A percentile compares a stretch with the other conserved stretches of the same genome.
phyloP scores from a whole-genome alignment of 1,140 invertebrate species.

The Belonocnema kinseyi region DNA sequence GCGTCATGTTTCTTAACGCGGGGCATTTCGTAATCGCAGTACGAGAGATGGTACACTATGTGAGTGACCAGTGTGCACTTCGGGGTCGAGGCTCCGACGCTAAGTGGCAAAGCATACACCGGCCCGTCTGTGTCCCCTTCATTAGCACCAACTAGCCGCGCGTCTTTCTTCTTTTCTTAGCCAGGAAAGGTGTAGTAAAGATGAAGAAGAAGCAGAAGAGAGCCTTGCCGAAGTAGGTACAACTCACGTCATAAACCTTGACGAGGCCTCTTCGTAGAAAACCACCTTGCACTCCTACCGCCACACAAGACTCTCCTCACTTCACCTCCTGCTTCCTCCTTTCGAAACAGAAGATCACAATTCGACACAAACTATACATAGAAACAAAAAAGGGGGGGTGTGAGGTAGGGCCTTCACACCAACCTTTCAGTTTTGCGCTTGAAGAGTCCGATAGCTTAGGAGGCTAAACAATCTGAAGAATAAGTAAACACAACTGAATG shows the following conservation, averaged over 20 bases:
- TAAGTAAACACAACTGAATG: too few species aligned
- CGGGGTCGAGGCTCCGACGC: conserved; percentile 60
- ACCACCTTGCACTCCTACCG: conserved; percentile 51
- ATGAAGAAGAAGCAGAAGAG: conserved; percentile 45
- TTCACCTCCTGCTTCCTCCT: conserved; percentile 40
- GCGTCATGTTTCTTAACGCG: conserved; percentile 44
- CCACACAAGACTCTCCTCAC: conserved; percentile 54
- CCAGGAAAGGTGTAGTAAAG: conserved; percentile 36
- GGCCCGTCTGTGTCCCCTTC: conserved; percentile 67
- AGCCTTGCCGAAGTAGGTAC: conserved; percentile 49
- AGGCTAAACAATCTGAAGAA: too few species aligned
- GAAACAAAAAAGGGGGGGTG: not conserved
- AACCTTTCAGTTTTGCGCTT: not conserved
- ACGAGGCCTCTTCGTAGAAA: conserved; percentile 65
- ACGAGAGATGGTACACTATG: conserved; percentile 37
- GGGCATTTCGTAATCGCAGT: conserved; percentile 60
- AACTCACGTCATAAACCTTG: conserved; percentile 64
- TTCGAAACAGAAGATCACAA: conserved; percentile 4
- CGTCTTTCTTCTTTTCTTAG: conserved; percentile 58
- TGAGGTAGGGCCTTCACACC: not conserved
- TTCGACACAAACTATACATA: conserved; percentile 27
- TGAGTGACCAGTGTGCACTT: conserved; percentile 42
- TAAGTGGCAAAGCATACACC: conserved; percentile 70
- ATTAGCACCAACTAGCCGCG: conserved; percentile 69
- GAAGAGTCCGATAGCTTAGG: too few species aligned